phyloP scores from a whole-genome alignment of 2,888 invertebrate species.

The Abrostola tripartita region DNA sequence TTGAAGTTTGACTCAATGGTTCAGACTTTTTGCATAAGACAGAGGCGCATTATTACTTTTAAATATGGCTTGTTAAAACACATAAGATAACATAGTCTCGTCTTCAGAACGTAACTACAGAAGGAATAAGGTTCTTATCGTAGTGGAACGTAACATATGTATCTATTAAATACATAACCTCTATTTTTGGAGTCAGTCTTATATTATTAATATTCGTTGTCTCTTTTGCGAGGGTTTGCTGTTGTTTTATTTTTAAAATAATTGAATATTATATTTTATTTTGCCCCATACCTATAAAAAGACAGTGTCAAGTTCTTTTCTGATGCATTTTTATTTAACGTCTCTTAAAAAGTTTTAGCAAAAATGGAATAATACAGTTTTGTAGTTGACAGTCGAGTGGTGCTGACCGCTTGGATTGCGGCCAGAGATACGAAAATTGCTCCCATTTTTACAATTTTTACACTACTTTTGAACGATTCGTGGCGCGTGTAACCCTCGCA shows the following conservation, averaged over 20 bases:
- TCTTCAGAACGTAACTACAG: slow-evolving; percentile 4
- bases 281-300: slow-evolving; percentile 10
- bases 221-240: too few relatives aligned
- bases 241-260: too few relatives aligned
- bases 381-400: slow-evolving; percentile 55
- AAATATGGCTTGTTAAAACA: slow-evolving; percentile 45
- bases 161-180: slow-evolving; percentile 6
- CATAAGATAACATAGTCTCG: slow-evolving; percentile 44
- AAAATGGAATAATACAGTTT: slow-evolving; percentile 55
- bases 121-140: too few relatives aligned
- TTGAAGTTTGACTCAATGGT: slow-evolving; percentile 56
- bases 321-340: slow-evolving; percentile 44
- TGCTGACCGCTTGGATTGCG: slow-evolving; percentile 65
- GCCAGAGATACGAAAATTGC: slow-evolving; percentile 67
- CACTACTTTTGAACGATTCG: slow-evolving; percentile 65
- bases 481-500: slow-evolving; percentile 51
- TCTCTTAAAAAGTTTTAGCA: slow-evolving; percentile 31
- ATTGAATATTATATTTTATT: slow-evolving; percentile 5
- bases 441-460: slow-evolving; percentile 67
- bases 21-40: slow-evolving; percentile 53
- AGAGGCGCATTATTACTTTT: slow-evolving; percentile 55
- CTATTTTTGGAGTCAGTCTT: slow-evolving; percentile 17
- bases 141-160: too few relatives aligned
- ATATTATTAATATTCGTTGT: too few relatives aligned
- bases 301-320: slow-evolving; percentile 28